Evolutionary conservation across 2,113 vertebrate species (phyloP).

Genomic region (Chionodraco myersi): DNA sequence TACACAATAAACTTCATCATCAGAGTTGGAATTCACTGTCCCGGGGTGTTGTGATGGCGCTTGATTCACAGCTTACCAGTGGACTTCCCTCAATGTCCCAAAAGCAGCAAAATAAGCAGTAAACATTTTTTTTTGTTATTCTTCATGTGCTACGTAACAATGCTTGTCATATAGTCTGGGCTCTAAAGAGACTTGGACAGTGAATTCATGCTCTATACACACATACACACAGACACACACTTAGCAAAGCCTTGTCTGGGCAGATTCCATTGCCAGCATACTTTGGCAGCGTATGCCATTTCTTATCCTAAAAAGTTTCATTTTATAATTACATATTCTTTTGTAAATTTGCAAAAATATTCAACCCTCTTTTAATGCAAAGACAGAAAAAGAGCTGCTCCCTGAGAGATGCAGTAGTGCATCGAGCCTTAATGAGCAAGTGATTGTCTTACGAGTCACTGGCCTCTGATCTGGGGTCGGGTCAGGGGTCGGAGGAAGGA

Average conservation of each 20-base stretch:
- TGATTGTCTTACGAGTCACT: conserved; percentile 81
- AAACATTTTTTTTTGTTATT: conserved; percentile 56
- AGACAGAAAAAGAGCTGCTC: conserved; percentile 81
- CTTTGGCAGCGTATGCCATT: conserved; percentile 60
- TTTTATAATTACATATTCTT: conserved; percentile 67
- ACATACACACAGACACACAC: conserved; percentile 70
- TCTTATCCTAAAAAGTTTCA: conserved; percentile 74
- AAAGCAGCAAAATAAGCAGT: conserved; percentile 78
- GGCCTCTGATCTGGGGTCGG: conserved; percentile 68
- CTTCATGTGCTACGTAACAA: conserved; percentile 44
- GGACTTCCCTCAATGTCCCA: conserved; percentile 64
- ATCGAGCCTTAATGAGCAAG: conserved; percentile 76
- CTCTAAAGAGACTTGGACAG: conserved; percentile 73
- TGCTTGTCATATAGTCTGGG: conserved; percentile 57
- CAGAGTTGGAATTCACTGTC: conserved; percentile 79
- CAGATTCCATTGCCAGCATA: conserved; percentile 73
- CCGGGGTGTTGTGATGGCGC: conserved; percentile 39
- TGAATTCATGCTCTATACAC: conserved; percentile 81
- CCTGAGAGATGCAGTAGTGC: conserved; percentile 83
- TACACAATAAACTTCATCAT: conserved; percentile 70
- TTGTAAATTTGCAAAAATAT: conserved; percentile 80
- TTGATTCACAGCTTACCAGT: conserved; percentile 71
- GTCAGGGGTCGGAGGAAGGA: conserved; percentile 34
- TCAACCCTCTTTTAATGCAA: conserved; percentile 84
- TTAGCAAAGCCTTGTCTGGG: conserved; percentile 95